Percentiles rank a stretch among this genome's conserved stretches.
phyloP scores from a whole-genome alignment of 1,140 invertebrate genomes.

The Drosophila carrolli region DNA sequence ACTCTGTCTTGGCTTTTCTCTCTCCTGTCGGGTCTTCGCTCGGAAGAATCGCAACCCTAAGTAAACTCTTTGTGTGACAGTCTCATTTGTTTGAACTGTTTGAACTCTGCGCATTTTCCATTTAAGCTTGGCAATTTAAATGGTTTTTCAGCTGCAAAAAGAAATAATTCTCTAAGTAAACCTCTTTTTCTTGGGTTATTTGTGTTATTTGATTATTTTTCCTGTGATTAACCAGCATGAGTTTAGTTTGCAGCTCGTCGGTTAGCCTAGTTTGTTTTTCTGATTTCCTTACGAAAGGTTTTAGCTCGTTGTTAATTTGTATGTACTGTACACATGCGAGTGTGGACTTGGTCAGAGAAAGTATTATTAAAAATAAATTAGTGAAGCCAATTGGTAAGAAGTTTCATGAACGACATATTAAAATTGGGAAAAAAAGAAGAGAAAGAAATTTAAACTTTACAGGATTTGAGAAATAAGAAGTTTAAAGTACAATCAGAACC shows the following conservation, averaged over 20 bases:
- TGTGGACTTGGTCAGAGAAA: constrained; percentile 50
- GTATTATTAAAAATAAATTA: constrained; percentile 75
- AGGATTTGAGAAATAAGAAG: too few species aligned
- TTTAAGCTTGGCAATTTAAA: constrained; percentile 39
- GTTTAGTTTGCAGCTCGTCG: constrained; percentile 43
- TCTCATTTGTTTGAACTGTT: constrained; percentile 46
- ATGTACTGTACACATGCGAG: constrained; percentile 56
- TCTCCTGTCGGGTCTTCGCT: constrained; percentile 45
- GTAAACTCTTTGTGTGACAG: constrained; percentile 47
- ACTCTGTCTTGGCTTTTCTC: constrained; percentile 48
- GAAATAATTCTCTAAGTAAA: constrained; percentile 54
- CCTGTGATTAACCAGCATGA: constrained; percentile 33
- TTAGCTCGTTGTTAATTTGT: constrained; percentile 40
- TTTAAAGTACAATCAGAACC: too few species aligned
- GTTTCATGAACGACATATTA: neutral
- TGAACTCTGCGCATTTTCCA: constrained; percentile 44
- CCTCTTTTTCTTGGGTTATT: constrained; percentile 40
- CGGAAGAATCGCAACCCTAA: constrained; percentile 48
- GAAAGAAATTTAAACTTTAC: too few species aligned
- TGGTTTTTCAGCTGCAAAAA: constrained; percentile 51
- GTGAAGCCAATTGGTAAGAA: constrained; percentile 30
- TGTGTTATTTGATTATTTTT: constrained; percentile 47
- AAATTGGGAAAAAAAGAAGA: too few species aligned
- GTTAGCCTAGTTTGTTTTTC: constrained; percentile 32
- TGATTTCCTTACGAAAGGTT: constrained; percentile 15